Conservation (phyloP, 2,888 invertebrate species). For the Graphium colonna region DNA sequence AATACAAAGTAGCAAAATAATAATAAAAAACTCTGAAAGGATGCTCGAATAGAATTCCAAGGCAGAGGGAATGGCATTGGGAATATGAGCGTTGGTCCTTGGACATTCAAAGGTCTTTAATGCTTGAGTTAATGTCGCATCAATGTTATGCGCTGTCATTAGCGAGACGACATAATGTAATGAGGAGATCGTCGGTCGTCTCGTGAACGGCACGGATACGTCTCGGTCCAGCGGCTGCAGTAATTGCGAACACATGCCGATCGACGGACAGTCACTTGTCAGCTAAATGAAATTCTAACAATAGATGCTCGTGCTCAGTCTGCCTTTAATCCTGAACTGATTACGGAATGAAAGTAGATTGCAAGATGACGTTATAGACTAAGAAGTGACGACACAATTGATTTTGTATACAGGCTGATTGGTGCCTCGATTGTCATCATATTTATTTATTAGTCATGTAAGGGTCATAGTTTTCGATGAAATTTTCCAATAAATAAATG, state of each 20-base stretch:
- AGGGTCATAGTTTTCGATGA: too few species aligned
- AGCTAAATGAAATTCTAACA: too few species aligned
- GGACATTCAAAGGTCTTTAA: background rate
- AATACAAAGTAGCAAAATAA: too few species aligned
- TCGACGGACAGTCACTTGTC: background rate
- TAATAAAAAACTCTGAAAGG: too few species aligned
- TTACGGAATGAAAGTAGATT: background rate
- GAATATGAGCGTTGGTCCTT: background rate
- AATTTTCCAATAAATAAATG: too few species aligned
- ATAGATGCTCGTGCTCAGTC: too few species aligned
- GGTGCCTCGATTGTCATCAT: too few species aligned
- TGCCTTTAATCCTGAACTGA: too few species aligned
- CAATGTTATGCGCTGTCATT: conserved; percentile 25
- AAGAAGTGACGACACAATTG: too few species aligned
- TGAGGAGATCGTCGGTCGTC: conserved; percentile 8
- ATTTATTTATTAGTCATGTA: too few species aligned
- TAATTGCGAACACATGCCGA: conserved; percentile 29
- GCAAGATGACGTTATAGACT: background rate
- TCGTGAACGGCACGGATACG: conserved; percentile 17
- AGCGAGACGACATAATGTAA: conserved; percentile 29
- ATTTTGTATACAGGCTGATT: too few species aligned
- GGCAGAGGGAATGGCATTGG: background rate
- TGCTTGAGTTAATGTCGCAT: conserved; percentile 7
- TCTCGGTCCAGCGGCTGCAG: conserved; percentile 27
- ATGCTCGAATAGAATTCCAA: background rate